Conservation (phyloP, 1,140 invertebrate genomes). For the Mylabris phalerata region DNA sequence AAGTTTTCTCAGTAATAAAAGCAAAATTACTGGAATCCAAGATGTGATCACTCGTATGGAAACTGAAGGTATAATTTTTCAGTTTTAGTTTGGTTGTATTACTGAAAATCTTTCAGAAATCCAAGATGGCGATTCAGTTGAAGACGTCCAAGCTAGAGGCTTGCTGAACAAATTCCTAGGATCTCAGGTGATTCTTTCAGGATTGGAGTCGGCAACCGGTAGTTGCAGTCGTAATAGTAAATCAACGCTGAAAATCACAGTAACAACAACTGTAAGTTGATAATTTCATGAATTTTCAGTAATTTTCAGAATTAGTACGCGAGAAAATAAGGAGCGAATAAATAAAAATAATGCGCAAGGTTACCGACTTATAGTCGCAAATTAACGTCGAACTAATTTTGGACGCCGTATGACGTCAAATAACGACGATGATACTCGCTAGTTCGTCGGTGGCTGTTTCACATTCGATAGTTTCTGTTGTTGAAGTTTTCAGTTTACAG, state of each 20-base stretch:
- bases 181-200: constrained; percentile 65
- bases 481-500: too few relatives aligned
- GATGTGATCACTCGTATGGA: constrained; percentile 69
- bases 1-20: constrained; percentile 61
- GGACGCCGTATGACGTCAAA: constrained; percentile 11
- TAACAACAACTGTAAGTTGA: constrained; percentile 33
- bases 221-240: not conserved
- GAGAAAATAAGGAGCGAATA: too few relatives aligned
- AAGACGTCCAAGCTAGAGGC: constrained; percentile 63
- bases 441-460: constrained; percentile 5
- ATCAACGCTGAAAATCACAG: constrained; percentile 9
- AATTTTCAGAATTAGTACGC: too few relatives aligned
- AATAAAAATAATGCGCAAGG: constrained; percentile 1
- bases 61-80: constrained; percentile 35
- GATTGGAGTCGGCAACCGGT: constrained; percentile 47
- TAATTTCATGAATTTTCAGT: not conserved
- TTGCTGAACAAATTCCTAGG: constrained; percentile 74
- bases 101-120: constrained; percentile 43
- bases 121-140: constrained; percentile 52
- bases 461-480: too few relatives aligned
- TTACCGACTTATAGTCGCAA: constrained; percentile 14
- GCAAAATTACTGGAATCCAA: constrained; percentile 61
- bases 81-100: too few relatives aligned
- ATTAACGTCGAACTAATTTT: constrained; percentile 15
- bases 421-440: constrained; percentile 9